Conservation (phyloP, 2,888 invertebrate genomes). For the Caprella mutica region DNA sequence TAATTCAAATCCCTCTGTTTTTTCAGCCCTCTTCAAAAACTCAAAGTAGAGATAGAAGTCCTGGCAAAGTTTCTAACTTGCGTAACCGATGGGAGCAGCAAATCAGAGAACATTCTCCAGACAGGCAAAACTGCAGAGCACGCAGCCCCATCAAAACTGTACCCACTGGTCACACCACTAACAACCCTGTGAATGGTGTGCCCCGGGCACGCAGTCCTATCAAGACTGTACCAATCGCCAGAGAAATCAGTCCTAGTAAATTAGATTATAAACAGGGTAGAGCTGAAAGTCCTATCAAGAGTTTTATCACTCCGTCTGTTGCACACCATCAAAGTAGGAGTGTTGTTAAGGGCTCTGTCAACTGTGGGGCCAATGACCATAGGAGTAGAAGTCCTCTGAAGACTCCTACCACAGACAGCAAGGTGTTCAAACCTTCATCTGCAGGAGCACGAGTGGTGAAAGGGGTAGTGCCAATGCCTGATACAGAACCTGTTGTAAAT, state of each 20-base stretch:
- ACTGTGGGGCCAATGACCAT: too few species aligned
- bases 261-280: too few species aligned
- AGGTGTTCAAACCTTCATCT: too few species aligned
- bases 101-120: conserved; percentile 28
- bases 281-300: too few species aligned
- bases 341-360: background rate
- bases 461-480: conserved; percentile 26
- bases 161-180: background rate
- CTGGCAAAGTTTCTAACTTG: conserved; percentile 25
- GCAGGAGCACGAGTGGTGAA: conserved; percentile 22
- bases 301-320: too few species aligned
- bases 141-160: conserved; percentile 4
- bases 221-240: background rate
- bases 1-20: too few species aligned
- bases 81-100: conserved; percentile 33
- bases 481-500: conserved; percentile 17
- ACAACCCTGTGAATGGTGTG: background rate
- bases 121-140: conserved; percentile 1
- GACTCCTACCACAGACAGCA: too few species aligned
- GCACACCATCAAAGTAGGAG: background rate
- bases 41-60: conserved; percentile 14
- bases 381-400: too few species aligned
- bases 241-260: background rate
- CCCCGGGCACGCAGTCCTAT: conserved; percentile 20
- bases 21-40: too few species aligned